phyloP scores from a whole-genome alignment of 2,888 invertebrate genomes.

The Synanthedon tipuliformis region DNA sequence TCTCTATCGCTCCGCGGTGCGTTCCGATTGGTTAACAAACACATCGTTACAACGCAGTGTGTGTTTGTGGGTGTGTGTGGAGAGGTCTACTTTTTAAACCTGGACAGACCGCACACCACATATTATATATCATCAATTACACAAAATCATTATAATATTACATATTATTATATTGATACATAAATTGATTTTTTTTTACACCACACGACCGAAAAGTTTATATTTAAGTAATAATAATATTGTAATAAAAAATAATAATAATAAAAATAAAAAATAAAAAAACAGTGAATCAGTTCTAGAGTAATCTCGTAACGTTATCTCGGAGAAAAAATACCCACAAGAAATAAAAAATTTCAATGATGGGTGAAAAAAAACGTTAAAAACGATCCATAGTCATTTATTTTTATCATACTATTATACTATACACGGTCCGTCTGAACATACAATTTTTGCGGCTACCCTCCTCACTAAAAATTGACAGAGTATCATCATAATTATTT shows the following conservation, averaged over 20 bases:
- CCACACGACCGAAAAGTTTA: slow-evolving; percentile 42
- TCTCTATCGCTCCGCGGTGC: slow-evolving; percentile 44
- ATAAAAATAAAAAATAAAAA: neutral
- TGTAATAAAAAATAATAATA: neutral
- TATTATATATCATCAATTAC: slow-evolving; percentile 45
- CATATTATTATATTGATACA: slow-evolving; percentile 11
- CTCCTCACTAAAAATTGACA: too few relatives aligned
- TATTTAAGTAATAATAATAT: neutral
- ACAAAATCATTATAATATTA: slow-evolving; percentile 21
- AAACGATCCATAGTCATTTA: too few relatives aligned
- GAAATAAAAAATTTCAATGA: too few relatives aligned
- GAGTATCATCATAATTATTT: too few relatives aligned
- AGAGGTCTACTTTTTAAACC: slow-evolving; percentile 54
- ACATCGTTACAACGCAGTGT: slow-evolving; percentile 61
- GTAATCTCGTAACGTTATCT: neutral
- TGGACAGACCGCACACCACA: slow-evolving; percentile 60
- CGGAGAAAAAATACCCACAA: too few relatives aligned
- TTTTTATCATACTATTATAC: too few relatives aligned
- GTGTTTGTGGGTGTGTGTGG: too few relatives aligned
- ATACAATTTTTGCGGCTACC: too few relatives aligned
- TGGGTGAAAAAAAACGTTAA: too few relatives aligned
- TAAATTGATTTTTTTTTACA: slow-evolving; percentile 12
- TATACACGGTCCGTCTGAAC: too few relatives aligned
- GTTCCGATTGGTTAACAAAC: slow-evolving; percentile 41
- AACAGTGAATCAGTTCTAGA: neutral